Percentiles rank a stretch among this genome's conserved stretches.
These are phyloP conservation scores for Trichechus manatus DNA, from an alignment of 2,113 vertebrate species.

Conservation along the genomic window DNA sequence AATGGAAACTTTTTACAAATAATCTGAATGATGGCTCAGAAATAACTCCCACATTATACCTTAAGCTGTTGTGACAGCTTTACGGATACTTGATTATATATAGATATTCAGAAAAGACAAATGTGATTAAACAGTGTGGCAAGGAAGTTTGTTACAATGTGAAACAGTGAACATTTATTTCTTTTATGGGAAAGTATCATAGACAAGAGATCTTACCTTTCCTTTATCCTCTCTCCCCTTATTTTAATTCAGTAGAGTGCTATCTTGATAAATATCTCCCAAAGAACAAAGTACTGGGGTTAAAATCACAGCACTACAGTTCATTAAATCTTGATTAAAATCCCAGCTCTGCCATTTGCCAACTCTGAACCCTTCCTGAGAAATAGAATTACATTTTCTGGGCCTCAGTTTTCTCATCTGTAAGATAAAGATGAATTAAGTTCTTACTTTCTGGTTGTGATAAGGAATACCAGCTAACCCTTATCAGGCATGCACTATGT, in stretches of 20 bases:
- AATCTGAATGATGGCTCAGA: background rate
- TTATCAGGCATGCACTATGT: background rate
- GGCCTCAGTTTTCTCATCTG: background rate
- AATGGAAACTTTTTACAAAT: background rate
- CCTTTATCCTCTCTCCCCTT: background rate
- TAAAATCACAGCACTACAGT: background rate
- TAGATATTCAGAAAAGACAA: background rate
- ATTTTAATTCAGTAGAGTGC: background rate
- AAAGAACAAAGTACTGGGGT: background rate
- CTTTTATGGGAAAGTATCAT: background rate
- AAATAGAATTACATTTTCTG: constrained; percentile 12
- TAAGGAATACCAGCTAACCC: background rate
- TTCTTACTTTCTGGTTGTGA: background rate
- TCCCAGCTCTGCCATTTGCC: background rate
- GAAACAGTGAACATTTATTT: background rate
- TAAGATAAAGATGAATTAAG: background rate
- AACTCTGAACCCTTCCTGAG: background rate
- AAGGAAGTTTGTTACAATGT: background rate
- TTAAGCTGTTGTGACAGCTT: background rate
- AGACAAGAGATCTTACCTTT: background rate
- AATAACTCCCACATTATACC: background rate
- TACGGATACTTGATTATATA: background rate
- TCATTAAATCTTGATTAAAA: background rate
- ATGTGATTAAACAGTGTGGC: background rate
- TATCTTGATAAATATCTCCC: background rate